Evolutionary conservation across 2,888 invertebrate species (phyloP).

Genomic region (Caenorhabditis doughertyi): DNA sequence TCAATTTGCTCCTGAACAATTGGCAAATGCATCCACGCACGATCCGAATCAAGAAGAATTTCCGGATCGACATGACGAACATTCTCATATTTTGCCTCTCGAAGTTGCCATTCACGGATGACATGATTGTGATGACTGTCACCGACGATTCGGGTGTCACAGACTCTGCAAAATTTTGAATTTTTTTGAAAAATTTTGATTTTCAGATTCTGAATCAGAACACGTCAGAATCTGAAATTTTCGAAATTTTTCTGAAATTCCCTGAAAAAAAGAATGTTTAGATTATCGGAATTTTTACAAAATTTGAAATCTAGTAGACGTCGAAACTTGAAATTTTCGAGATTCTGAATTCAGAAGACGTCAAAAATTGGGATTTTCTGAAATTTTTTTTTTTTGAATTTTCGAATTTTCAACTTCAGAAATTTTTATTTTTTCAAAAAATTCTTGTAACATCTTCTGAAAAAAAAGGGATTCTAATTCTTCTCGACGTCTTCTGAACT

Average conservation of each 20-base stretch:
- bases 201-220: too few species aligned
- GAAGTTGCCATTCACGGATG: conserved; percentile 77
- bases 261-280: too few species aligned
- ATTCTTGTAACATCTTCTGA: background rate
- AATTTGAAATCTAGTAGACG: background rate
- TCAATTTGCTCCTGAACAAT: conserved; percentile 50
- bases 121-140: conserved; percentile 62
- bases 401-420: background rate
- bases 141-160: conserved; percentile 78
- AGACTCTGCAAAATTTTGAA: conserved; percentile 69
- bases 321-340: background rate
- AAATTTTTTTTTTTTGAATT: too few species aligned
- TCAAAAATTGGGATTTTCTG: too few species aligned
- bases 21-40: conserved; percentile 72
- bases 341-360: background rate
- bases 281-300: too few species aligned
- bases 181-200: too few species aligned
- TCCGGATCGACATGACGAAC: conserved; percentile 58
- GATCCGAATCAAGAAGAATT: conserved; percentile 59
- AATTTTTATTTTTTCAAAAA: background rate
- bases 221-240: too few species aligned
- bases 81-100: conserved; percentile 74
- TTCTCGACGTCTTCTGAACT: too few species aligned
- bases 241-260: background rate
- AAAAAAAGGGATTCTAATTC: background rate